A percentile compares a stretch with the other conserved stretches of the same genome.
phyloP scores from a whole-genome alignment of 2,888 invertebrate genomes.

The Liopterus haemorrhoidalis region DNA sequence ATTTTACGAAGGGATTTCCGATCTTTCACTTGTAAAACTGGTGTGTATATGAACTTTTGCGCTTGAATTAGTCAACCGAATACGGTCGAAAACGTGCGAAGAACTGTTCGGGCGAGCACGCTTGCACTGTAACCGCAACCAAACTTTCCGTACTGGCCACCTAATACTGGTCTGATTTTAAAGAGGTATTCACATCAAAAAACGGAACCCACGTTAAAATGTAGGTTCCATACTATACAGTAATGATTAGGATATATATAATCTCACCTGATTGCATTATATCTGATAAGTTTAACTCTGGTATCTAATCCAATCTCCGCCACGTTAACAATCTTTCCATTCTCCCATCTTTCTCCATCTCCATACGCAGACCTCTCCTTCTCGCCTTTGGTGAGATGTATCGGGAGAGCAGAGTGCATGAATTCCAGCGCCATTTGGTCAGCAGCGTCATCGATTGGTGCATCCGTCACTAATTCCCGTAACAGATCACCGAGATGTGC shows the following conservation, averaged over 20 bases:
- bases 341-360: constrained; percentile 62
- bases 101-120: no score
- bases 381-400: constrained; percentile 63
- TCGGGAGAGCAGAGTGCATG: constrained; percentile 84
- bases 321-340: constrained; percentile 58
- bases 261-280: constrained; percentile 46
- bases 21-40: no score
- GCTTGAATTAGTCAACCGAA: no score
- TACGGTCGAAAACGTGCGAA: no score
- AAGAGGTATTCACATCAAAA: no score
- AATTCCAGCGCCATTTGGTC: constrained; percentile 82
- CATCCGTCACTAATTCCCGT: constrained; percentile 52
- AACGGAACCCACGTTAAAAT: neutral
- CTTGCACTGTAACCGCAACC: no score
- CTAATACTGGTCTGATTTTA: neutral
- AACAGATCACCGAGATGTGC: constrained; percentile 53
- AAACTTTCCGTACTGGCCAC: no score
- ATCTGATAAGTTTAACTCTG: constrained; percentile 54
- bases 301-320: constrained; percentile 60
- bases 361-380: constrained; percentile 63
- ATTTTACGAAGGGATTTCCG: no score
- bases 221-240: constrained; percentile 6
- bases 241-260: constrained; percentile 4
- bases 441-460: constrained; percentile 70
- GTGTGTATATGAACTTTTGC: no score